These are phyloP conservation scores for Eupristina koningsbergeri DNA, from an alignment of 1,140 invertebrate species.

Conservation along the genomic window DNA sequence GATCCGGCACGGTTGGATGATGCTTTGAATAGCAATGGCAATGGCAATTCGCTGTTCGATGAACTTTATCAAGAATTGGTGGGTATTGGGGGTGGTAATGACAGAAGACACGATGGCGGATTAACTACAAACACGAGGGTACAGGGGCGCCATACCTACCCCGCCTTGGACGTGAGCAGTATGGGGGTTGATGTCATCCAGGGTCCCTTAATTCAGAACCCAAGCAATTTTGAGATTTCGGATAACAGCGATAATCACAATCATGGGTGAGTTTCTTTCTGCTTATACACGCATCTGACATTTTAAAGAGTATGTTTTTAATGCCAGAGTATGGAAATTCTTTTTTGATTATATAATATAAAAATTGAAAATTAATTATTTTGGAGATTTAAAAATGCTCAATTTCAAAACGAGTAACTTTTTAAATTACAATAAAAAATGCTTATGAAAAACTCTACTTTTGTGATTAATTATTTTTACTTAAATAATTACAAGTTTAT, in stretches of 20 bases:
- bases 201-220: slow-evolving; percentile 76
- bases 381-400: no score
- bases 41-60: slow-evolving; percentile 74
- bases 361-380: no score
- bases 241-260: slow-evolving; percentile 78
- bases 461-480: no score
- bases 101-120: slow-evolving; percentile 47
- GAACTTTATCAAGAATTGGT: slow-evolving; percentile 79
- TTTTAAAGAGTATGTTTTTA: no score
- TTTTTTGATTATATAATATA: no score
- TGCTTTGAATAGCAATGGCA: slow-evolving; percentile 83
- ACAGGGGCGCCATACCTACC: slow-evolving; percentile 77
- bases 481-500: no score
- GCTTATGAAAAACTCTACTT: no score
- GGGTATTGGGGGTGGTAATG: slow-evolving; percentile 66
- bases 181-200: slow-evolving; percentile 82
- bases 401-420: no score
- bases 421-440: no score
- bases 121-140: slow-evolving; percentile 64
- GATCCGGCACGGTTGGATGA: slow-evolving; percentile 84
- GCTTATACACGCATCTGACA: neutral
- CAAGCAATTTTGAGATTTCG: slow-evolving; percentile 73
- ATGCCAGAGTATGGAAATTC: no score
- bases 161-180: slow-evolving; percentile 78
- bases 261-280: slow-evolving; percentile 62